Base-by-base conservation (phyloP, 2,113 vertebrate genomes). In the Scophthalmus maximus region DNA sequence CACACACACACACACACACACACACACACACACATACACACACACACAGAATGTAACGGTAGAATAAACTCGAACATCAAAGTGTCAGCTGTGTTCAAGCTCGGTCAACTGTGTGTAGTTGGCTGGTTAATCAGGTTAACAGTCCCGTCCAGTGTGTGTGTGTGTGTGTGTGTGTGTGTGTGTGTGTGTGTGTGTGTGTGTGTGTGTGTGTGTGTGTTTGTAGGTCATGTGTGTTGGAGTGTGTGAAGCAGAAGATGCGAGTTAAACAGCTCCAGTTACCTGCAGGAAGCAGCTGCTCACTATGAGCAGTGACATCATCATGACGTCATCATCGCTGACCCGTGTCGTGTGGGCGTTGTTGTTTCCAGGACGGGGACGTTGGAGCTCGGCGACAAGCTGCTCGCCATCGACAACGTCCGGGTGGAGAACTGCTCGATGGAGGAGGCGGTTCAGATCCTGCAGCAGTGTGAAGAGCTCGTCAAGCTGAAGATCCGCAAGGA, bases 351-450 rank as follows among this genome's bases (percentile, higher is more conserved):
- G 30, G 12, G 15, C 3, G 9, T 50, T 22, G 4, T 25, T 49
- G 15, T 62, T 79, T 53, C 42, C 87, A 99, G 97, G 89, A 99
- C 97, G 0, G 97, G 98, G 22, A 99, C 98, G 0, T 84, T 99
- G 0, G 97, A 99, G 86, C 92, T 98, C 20, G 98, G 98, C 20
- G 98, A 99, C 85, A 98, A 98, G 81, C 92, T 99, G 55, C 95
- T 99, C 60, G 97, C 97, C 50, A 98, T 99, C 64, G 98, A 99
- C 70, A 98, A 97, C 89, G 95, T 98, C 86, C 95, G 97, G 2
- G 94, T 99, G 88, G 98, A 99, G 88, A 98, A 94, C 89, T 98
- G 97, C 84, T 98, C 98, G 49, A 98, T 99, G 97, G 98, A 98
- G 93, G 97, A 98, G 27, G 98, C 98, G 0, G 97, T 98, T 27